Evolutionary conservation across 2,113 vertebrate genomes (phyloP), one percentile per base, ranked within the genome.

Genomic region (Heptranchias perlo): DNA sequence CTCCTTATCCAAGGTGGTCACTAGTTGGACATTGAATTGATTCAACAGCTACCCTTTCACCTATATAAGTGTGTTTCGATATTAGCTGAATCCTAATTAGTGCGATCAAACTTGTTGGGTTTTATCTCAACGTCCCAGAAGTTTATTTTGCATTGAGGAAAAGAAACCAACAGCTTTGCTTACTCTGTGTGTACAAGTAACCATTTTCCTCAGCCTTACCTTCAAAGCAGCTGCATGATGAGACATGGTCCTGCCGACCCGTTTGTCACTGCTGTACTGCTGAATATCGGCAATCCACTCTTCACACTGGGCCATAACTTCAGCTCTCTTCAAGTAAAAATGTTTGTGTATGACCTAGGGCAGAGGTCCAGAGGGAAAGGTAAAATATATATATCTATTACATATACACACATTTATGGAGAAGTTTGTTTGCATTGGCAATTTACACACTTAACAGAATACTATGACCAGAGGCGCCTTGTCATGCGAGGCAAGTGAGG

Each of bases 271-370:
- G 98, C 99, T 99, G 97, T 99, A 99, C 97, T 99, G 99, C 97
- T 99, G 99, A 96, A 99, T 99, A 97, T 99, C 99, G 10, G 99
- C 98, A 96, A 99, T 99, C 99, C 99, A 99, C 96, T 99, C 99
- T 96, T 99, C 99, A 96, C 99, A 99, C 97, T 99, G 99, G 95
- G 98, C 98, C 98, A 99, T 99, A 97, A 99, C 99, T 97, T 99
- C 99, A 0, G 98, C 98, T 96, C 99, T 97, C 97, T 99, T 99
- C 98, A 99, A 98, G 98, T 99, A 99, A 97, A 99, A 99, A 97
- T 99, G 99, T 97, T 99, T 99, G 97, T 99, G 98, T 97, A 99
- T 99, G 96, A 99, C 99, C 99, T 99, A 96, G 47, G 96, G 96
- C 76, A 96, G 96, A 69, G 39, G 49, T 44, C 31, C 44, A 49